Percentiles rank a stretch among this genome's conserved stretches.
phyloP scores from a whole-genome alignment of 2,797 vertebrate species.

The Sparus aurata region DNA sequence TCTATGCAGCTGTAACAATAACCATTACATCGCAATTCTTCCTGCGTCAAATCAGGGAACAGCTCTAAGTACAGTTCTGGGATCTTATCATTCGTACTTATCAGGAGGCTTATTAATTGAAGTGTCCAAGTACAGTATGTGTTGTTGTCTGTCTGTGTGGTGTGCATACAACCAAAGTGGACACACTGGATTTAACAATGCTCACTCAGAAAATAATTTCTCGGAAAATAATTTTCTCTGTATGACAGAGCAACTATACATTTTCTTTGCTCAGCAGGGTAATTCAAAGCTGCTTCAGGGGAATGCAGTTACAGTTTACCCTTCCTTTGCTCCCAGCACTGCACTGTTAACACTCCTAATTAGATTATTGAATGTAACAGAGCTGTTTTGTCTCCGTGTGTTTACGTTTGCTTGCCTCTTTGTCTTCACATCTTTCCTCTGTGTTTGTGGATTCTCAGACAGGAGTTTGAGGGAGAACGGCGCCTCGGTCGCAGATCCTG shows the following conservation, averaged over 20 bases:
- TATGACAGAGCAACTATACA: not conserved
- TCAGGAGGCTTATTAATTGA: not conserved
- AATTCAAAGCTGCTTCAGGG: conserved; percentile 4
- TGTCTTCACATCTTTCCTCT: conserved; percentile 9
- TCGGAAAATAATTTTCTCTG: not conserved
- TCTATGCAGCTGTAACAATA: not conserved
- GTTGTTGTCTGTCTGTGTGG: not conserved
- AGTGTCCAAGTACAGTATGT: not conserved
- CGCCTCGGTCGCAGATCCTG: conserved; percentile 82
- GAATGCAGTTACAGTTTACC: not conserved
- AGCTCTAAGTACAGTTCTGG: not conserved
- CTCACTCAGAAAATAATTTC: not conserved
- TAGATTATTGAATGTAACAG: conserved; percentile 34
- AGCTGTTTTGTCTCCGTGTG: not conserved
- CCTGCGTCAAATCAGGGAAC: not conserved
- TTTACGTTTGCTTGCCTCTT: not conserved
- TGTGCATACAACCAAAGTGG: not conserved
- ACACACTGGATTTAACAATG: not conserved
- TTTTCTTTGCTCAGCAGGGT: not conserved
- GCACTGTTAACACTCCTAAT: conserved; percentile 27
- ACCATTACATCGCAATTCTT: not conserved
- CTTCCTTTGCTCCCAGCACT: not conserved
- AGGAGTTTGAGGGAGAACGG: conserved; percentile 82
- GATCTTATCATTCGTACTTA: no score
- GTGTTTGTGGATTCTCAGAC: conserved; percentile 70